Evolutionary conservation across 2,797 vertebrate species (phyloP).

Genomic region (Phaenicophaeus curvirostris): DNA sequence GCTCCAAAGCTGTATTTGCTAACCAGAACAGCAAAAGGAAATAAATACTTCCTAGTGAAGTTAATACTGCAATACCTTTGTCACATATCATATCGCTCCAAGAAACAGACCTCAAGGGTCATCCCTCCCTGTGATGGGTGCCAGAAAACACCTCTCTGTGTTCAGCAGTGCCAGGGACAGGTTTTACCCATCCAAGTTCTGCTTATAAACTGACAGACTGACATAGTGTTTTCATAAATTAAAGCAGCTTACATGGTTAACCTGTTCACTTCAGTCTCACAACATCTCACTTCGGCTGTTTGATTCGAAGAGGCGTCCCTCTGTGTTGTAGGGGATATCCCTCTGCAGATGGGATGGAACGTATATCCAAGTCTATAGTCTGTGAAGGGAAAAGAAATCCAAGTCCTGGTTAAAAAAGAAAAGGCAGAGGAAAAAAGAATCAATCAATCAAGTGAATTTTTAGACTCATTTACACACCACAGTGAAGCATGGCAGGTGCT

Average conservation of each 20-base stretch:
- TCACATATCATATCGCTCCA: slow-evolving; percentile 49
- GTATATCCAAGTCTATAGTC: background rate
- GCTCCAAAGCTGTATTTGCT: slow-evolving; percentile 84
- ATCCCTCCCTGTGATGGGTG: rapidly evolving
- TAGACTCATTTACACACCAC: background rate
- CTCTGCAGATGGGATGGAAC: background rate
- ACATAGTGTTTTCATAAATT: background rate
- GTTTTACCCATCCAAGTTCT: background rate
- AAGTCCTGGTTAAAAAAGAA: background rate
- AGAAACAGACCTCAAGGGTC: background rate
- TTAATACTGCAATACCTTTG: slow-evolving; percentile 89
- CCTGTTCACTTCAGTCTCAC: background rate
- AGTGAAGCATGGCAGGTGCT: background rate
- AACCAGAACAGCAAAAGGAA: slow-evolving; percentile 88
- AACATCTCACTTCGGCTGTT: background rate
- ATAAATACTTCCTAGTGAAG: slow-evolving; percentile 88
- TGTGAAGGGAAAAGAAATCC: background rate
- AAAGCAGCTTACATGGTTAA: background rate
- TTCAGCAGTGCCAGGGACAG: background rate
- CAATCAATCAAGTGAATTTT: background rate
- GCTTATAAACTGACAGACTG: background rate
- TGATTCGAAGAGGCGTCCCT: rapidly evolving
- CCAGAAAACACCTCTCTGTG: background rate
- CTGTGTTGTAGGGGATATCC: background rate
- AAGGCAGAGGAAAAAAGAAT: background rate